Percentiles rank a stretch among this genome's conserved stretches.
phyloP scores from a whole-genome alignment of 1,140 invertebrate species.

The Atta colombica region DNA sequence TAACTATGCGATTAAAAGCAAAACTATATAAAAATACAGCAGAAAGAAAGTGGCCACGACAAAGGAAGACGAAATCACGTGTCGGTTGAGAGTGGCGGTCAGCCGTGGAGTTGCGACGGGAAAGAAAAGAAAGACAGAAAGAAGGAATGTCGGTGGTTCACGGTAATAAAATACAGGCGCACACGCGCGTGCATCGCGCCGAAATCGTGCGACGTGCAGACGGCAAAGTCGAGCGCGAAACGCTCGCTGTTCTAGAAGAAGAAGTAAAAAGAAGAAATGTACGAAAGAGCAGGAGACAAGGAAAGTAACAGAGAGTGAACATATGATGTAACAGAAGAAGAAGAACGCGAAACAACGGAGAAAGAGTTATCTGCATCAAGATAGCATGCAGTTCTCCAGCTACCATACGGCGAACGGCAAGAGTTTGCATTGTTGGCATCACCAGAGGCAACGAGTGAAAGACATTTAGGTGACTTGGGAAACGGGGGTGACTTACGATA shows the following conservation, averaged over 20 bases:
- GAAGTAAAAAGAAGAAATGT: slow-evolving; percentile 29
- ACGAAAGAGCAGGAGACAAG: slow-evolving; percentile 40
- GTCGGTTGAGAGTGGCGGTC: slow-evolving; percentile 57
- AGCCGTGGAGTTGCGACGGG: slow-evolving; percentile 31
- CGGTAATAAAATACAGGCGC: slow-evolving; percentile 69
- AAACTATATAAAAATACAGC: not conserved
- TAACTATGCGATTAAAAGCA: not conserved
- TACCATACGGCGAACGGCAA: slow-evolving; percentile 20
- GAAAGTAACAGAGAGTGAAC: slow-evolving; percentile 38
- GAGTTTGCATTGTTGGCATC: slow-evolving; percentile 10
- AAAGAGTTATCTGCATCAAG: slow-evolving; percentile 67
- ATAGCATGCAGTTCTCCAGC: slow-evolving; percentile 44
- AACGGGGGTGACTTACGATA: not conserved
- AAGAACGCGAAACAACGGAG: slow-evolving; percentile 36
- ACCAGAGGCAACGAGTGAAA: not conserved
- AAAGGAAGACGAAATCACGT: slow-evolving; percentile 52
- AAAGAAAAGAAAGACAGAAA: slow-evolving; percentile 52
- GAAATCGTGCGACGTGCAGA: slow-evolving; percentile 58
- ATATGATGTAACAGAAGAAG: slow-evolving; percentile 27
- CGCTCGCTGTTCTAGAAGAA: slow-evolving; percentile 32
- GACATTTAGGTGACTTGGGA: not conserved
- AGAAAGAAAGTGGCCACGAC: not conserved
- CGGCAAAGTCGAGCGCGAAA: slow-evolving; percentile 41
- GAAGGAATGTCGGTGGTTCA: slow-evolving; percentile 71
- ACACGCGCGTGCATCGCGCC: slow-evolving; percentile 14